Evolutionary conservation across 2,113 vertebrate species (phyloP), one percentile per base, ranked within the genome.

Genomic region (Columba livia): DNA sequence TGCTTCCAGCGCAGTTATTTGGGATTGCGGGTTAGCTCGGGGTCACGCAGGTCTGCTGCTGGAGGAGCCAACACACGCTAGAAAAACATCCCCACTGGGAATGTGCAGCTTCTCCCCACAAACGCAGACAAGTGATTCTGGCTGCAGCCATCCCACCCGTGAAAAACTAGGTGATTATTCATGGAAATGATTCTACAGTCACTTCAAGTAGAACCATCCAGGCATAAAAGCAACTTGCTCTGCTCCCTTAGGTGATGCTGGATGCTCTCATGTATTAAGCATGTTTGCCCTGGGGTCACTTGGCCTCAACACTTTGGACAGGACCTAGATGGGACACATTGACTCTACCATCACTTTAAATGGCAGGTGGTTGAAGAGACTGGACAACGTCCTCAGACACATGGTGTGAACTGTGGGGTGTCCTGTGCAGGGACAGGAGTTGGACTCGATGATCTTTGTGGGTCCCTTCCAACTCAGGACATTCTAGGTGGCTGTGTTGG

Each of bases 251-350:
- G 69, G 11, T 48, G 71, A 17, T 72, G 75, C 57, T 58, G 69
- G 36, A 15, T 19, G 1, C 51, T n/a, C 32, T 29, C 12, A 6
- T 3, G 25, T 60, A 5, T 79, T 58, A 10, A 24, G 18, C 6
- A 0, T 4, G 9, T 44, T 38, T 73, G n/a, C 15, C 64, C 57
- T 28, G 10, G 28, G 21, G 15, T 57, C 5, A 2, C 31, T 28
- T 6, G 11, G 38, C 9, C 32, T 73, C 60, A 79, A 6, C 28
- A 11, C 15, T 56, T 60, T 24, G 44, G 64, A 9, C 14, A 36
- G 42, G 36, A 62, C 73, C 19, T 40, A 18, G 31, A 8, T 5
- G 11, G 12, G 50, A 7, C 26, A 13, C 1, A 0, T 5, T 34
- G 32, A 16, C 54, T 61, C 15, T 32, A 16, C 48, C 47, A 21